Conservation (phyloP, 1,140 invertebrate species). For the Tribolium castaneum region DNA sequence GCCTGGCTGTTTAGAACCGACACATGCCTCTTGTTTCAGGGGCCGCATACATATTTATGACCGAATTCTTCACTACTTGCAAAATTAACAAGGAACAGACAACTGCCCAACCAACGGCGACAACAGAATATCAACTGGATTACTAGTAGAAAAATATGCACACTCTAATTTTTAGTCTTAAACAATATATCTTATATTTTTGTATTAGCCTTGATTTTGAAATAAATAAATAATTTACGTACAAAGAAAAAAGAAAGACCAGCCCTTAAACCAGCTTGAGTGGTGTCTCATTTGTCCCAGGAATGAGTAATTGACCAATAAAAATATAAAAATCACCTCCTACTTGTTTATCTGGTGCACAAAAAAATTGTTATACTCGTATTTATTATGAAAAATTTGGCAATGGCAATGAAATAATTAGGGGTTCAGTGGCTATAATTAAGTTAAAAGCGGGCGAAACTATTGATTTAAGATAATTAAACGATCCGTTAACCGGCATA, state of each 20-base stretch:
- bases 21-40: constrained; percentile 21
- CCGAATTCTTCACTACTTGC: background rate
- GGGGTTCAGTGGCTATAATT: background rate
- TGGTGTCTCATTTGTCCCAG: too few species aligned
- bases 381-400: too few species aligned
- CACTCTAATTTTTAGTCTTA: too few species aligned
- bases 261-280: too few species aligned
- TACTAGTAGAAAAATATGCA: background rate
- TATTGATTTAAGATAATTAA: constrained; percentile 16
- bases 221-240: too few species aligned
- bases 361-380: too few species aligned
- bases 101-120: background rate
- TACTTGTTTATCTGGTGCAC: too few species aligned
- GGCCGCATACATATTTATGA: constrained; percentile 27
- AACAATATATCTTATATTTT: too few species aligned
- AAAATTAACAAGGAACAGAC: constrained; percentile 6
- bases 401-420: background rate
- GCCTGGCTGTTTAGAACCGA: constrained; percentile 34
- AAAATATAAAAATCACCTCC: too few species aligned
- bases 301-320: too few species aligned
- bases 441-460: background rate
- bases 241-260: too few species aligned
- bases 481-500: constrained; percentile 23
- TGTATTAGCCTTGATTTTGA: too few species aligned
- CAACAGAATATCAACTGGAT: background rate